phyloP scores from a whole-genome alignment of 2,888 invertebrate genomes.

The Agrotis ipsilon region DNA sequence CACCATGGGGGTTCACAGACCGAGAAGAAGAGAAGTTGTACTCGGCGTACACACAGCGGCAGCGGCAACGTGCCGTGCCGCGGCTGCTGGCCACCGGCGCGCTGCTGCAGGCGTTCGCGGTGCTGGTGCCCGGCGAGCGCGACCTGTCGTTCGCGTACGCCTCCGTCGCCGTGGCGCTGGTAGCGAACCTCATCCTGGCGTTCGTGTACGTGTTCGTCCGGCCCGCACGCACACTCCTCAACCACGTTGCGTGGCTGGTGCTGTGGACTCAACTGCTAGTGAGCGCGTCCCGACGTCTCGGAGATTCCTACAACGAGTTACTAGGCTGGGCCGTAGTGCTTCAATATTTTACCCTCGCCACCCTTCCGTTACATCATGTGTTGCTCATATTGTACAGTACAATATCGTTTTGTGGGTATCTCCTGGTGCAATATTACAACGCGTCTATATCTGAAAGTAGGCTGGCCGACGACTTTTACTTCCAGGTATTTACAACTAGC shows the following conservation, averaged over 20 bases:
- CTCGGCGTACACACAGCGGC: conserved; percentile 82
- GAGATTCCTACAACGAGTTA: conserved; percentile 91
- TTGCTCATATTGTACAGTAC: conserved; percentile 79
- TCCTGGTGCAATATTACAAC: conserved; percentile 83
- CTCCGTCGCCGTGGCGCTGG: conserved; percentile 73
- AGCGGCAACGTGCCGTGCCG: conserved; percentile 83
- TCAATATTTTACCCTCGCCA: conserved; percentile 94
- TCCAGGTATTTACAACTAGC: conserved; percentile 76
- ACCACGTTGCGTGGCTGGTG: conserved; percentile 93
- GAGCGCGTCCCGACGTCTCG: conserved; percentile 86
- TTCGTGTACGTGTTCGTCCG: conserved; percentile 73
- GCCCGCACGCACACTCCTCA: conserved; percentile 89
- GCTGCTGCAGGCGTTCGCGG: conserved; percentile 80
- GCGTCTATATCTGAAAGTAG: conserved; percentile 77
- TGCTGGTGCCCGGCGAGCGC: conserved; percentile 85
- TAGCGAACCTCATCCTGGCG: conserved; percentile 75
- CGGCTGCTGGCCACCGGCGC: conserved; percentile 81
- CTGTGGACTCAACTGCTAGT: conserved; percentile 86
- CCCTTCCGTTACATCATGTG: conserved; percentile 92
- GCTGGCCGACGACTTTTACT: conserved; percentile 80
- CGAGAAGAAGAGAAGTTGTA: conserved; percentile 84
- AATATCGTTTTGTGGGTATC: conserved; percentile 77
- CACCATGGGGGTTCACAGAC: conserved; percentile 84
- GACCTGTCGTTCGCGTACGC: conserved; percentile 79
- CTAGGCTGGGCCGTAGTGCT: conserved; percentile 95